These are phyloP conservation scores for Amphiprion clarkii DNA, from an alignment of 2,797 vertebrate genomes.

Conservation along the genomic window DNA sequence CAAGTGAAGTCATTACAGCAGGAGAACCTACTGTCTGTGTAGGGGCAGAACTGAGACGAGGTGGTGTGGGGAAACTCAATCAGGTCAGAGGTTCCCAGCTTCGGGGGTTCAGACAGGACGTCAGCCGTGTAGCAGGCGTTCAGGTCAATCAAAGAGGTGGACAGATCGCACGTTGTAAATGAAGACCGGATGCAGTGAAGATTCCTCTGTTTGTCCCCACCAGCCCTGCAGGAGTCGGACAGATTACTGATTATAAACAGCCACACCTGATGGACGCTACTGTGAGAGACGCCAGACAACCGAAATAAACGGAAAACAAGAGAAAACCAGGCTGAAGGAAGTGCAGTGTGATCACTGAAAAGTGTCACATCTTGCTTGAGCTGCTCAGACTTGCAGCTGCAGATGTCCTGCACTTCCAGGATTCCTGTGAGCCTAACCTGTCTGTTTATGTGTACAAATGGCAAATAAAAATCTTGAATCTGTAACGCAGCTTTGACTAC, in stretches of 20 bases:
- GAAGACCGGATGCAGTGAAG: constrained; percentile 78
- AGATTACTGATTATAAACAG: neutral
- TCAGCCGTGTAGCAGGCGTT: constrained; percentile 84
- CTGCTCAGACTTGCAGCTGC: too few species aligned
- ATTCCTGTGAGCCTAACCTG: too few species aligned
- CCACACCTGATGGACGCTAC: neutral
- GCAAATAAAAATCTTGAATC: too few species aligned
- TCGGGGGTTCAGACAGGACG: constrained; percentile 77
- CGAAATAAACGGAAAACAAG: too few species aligned
- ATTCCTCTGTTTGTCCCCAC: constrained; percentile 68
- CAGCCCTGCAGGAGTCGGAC: constrained; percentile 69
- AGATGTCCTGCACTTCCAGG: too few species aligned
- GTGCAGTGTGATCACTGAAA: too few species aligned
- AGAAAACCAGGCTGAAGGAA: too few species aligned
- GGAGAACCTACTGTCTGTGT: constrained; percentile 89
- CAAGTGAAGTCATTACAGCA: neutral
- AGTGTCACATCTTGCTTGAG: too few species aligned
- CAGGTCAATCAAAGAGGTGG: constrained; percentile 76
- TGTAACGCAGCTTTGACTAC: too few species aligned
- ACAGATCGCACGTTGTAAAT: constrained; percentile 89
- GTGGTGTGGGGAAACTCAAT: constrained; percentile 76
- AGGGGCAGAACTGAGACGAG: constrained; percentile 88
- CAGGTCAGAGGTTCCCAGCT: constrained; percentile 10
- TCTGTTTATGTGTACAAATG: too few species aligned
- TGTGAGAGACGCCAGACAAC: neutral